Conservation (phyloP, 2,113 vertebrate genomes). For the Scatophagus argus region DNA sequence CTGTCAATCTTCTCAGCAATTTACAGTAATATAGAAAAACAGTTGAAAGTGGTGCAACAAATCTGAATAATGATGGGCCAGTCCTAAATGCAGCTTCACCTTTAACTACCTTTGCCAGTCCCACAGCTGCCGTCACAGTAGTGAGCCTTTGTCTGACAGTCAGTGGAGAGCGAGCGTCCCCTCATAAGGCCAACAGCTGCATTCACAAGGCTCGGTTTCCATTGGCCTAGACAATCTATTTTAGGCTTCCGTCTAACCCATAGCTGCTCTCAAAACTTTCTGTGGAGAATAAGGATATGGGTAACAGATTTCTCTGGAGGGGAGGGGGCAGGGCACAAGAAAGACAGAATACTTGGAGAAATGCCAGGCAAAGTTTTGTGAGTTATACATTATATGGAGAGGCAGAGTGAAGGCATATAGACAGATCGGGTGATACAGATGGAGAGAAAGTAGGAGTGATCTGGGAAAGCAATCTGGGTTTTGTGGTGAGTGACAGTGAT, state of each 20-base stretch:
- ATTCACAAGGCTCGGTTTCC: conserved; percentile 56
- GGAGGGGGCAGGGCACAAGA: conserved; percentile 31
- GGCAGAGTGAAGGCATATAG: conserved; percentile 37
- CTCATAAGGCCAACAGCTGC: conserved; percentile 81
- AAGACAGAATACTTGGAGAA: conserved; percentile 51
- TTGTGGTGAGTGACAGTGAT: conserved; percentile 74
- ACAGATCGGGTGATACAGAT: conserved; percentile 63
- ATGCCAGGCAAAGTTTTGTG: conserved; percentile 57
- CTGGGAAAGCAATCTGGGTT: conserved; percentile 57
- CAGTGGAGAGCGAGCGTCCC: conserved; percentile 11
- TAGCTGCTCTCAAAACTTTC: conserved; percentile 66
- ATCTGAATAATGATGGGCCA: conserved; percentile 4
- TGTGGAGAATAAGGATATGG: conserved; percentile 62
- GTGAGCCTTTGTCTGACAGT: conserved; percentile 43
- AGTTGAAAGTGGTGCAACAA: not conserved
- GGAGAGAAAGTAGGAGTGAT: conserved; percentile 53
- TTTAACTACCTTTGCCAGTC: conserved; percentile 9
- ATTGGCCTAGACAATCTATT: conserved; percentile 63
- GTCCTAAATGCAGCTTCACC: not conserved
- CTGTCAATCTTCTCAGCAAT: not conserved
- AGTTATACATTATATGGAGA: conserved; percentile 51
- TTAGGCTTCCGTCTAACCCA: conserved; percentile 53
- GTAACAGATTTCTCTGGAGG: conserved; percentile 58
- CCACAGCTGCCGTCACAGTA: conserved; percentile 16
- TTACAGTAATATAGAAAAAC: conserved; percentile 9